Evolutionary conservation across 2,113 vertebrate species (phyloP), one percentile per base, ranked within the genome.

Genomic region (Anhinga rufa): DNA sequence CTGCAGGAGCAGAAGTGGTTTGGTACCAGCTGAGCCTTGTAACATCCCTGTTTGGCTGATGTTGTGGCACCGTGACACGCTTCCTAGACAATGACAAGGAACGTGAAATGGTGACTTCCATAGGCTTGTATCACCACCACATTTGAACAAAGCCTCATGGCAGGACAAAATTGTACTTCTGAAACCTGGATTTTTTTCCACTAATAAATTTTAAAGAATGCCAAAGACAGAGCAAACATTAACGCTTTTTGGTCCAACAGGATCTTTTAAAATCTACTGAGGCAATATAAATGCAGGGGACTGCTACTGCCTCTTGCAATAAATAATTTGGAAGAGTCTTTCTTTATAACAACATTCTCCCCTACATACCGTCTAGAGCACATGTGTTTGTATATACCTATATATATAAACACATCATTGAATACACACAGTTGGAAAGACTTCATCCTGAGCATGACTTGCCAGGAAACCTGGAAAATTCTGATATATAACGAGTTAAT

Each of bases 281-380:
- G 62, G 68, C 48, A 76, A 69, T 44, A 48, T 71, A 78, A 83
- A 79, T 34, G 57, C 65, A 83, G 36, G 10, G 28, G 54, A 74
- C 46, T 80, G 44, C 57, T 61, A 32, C 84, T 11, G 17, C 36
- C 46, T 78, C 85, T 74, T 60, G 48, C 48, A 88, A 83, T 62
- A 88, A 94, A 95, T 83, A 86, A 90, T 93, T 78, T 86, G 76
- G 34, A 92, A 78, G 68, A 92, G n/a, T 81, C 55, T 55, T 94
- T 60, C 79, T 86, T 85, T 38, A 36, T 42, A 92, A 70, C 46
- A 93, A 61, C 83, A 88, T 83, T 90, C 51, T 90, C 88, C 94
- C 86, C 88, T 95, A 83, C 82, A 64, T 72, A 60, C 60, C 64
- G 42, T 76, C 79, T 92, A 94, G 32, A 95, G 72, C 17, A 4